Evolutionary conservation across 2,888 invertebrate genomes (phyloP).

Genomic region (Rhagium mordax): DNA sequence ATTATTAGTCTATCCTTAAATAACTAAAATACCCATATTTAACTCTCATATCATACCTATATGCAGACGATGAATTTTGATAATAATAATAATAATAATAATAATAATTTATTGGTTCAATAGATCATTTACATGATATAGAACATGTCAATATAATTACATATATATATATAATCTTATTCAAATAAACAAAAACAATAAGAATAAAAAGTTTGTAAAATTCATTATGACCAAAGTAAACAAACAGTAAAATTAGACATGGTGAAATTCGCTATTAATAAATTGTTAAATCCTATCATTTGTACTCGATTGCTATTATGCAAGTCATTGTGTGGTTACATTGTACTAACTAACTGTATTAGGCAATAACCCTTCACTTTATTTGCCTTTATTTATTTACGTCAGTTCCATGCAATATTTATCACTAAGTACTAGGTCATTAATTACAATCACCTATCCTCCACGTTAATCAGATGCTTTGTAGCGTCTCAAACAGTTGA

Average conservation of each 20-base stretch:
- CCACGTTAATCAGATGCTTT: too few species aligned
- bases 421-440: neutral
- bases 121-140: too few species aligned
- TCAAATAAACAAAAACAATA: too few species aligned
- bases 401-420: neutral
- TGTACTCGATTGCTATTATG: neutral
- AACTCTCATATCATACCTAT: too few species aligned
- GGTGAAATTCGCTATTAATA: neutral
- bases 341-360: neutral
- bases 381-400: neutral
- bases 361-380: neutral
- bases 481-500: too few species aligned
- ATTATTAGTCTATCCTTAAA: neutral
- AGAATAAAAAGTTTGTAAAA: too few species aligned
- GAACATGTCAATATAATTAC: too few species aligned
- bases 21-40: neutral
- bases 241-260: neutral
- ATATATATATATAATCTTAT: too few species aligned
- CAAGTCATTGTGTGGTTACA: neutral
- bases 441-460: too few species aligned
- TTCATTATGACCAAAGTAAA: neutral
- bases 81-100: too few species aligned
- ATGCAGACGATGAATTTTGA: too few species aligned
- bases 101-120: too few species aligned
- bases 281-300: neutral